These are phyloP conservation scores for Brachypterus glaber DNA, from an alignment of 2,888 invertebrate genomes.

Conservation along the genomic window DNA sequence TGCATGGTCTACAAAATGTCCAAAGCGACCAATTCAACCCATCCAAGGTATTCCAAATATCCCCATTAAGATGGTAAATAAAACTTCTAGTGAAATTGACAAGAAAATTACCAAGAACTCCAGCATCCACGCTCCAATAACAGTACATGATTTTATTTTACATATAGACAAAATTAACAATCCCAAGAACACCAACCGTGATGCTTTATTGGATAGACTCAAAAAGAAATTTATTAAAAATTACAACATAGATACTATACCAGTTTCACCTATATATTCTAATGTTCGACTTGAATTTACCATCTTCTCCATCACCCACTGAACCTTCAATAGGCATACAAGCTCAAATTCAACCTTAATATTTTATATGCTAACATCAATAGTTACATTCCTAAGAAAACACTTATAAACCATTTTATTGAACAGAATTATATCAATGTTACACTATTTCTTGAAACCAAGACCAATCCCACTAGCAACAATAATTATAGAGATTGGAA, in stretches of 20 bases:
- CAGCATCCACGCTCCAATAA: not conserved
- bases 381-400: not conserved
- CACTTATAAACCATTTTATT: not conserved
- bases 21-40: too few relatives aligned
- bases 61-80: too few relatives aligned
- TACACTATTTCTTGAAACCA: not conserved
- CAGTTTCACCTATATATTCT: not conserved
- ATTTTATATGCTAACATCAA: not conserved
- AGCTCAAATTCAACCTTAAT: not conserved
- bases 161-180: not conserved
- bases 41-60: too few relatives aligned
- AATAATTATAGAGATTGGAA: not conserved
- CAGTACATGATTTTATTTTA: not conserved
- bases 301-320: not conserved
- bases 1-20: not conserved
- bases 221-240: not conserved
- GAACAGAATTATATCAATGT: not conserved
- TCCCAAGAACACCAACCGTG: not conserved
- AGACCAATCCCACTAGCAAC: not conserved
- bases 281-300: not conserved
- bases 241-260: not conserved
- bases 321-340: not conserved
- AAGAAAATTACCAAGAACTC: too few relatives aligned
- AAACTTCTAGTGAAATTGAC: too few relatives aligned
- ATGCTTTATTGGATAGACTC: not conserved